Evolutionary conservation across 2,888 invertebrate genomes (phyloP).

Genomic region (Odontothrips loti): DNA sequence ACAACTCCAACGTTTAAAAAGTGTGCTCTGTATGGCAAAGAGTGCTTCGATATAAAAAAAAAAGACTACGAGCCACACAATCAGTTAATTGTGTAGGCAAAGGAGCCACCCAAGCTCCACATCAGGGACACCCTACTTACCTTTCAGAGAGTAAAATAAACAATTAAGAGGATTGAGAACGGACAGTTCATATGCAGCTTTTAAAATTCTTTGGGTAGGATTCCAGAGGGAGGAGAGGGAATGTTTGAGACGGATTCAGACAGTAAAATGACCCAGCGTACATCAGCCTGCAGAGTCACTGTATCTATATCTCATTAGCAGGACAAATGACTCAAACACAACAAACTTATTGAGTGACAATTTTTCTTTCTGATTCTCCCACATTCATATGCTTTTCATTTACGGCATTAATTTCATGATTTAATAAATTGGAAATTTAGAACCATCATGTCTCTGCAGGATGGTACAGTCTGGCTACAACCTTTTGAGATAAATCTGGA

Average conservation of each 20-base stretch:
- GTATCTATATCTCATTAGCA: neutral
- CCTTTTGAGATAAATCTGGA: neutral
- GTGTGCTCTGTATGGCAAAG: neutral
- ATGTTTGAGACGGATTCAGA: neutral
- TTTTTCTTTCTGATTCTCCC: no score
- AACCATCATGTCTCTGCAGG: no score
- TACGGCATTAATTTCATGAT: no score
- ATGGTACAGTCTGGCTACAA: no score
- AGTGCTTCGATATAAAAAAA: neutral
- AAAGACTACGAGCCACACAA: neutral
- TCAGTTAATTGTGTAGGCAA: neutral
- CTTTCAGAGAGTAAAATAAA: neutral
- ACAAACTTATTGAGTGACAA: neutral
- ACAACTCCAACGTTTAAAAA: neutral
- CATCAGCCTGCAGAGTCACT: neutral
- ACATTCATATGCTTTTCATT: no score
- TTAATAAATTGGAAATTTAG: no score
- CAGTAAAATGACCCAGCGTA: no score
- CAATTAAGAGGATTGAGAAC: neutral
- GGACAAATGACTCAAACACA: neutral
- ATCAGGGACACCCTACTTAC: neutral
- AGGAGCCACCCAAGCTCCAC: neutral
- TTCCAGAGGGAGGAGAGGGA: conserved; percentile 6
- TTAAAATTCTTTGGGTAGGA: neutral
- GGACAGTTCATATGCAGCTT: neutral